Conservation (phyloP, 2,888 invertebrate genomes). For the Protonemura montana region DNA sequence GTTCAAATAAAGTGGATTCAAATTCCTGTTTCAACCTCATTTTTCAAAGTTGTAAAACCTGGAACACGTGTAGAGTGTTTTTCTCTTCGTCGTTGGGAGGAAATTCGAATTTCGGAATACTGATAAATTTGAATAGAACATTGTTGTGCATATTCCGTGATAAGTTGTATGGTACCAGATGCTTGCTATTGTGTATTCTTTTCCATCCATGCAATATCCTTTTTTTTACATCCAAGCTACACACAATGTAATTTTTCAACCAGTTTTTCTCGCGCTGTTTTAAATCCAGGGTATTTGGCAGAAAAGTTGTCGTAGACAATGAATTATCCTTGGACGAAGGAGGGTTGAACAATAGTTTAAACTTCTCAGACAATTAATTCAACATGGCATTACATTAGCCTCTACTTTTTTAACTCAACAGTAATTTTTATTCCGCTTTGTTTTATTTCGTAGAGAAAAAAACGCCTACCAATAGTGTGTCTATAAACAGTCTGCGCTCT, state of each 20-base stretch:
- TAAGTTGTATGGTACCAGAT: neutral
- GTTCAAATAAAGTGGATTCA: neutral
- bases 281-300: neutral
- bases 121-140: constrained; percentile 2
- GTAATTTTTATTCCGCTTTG: neutral
- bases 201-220: neutral
- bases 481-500: neutral
- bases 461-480: neutral
- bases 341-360: neutral
- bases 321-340: neutral
- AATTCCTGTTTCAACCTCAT: neutral
- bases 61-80: neutral
- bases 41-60: neutral
- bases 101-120: neutral
- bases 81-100: neutral
- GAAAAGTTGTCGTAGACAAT: neutral
- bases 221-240: neutral
- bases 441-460: neutral
- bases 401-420: neutral
- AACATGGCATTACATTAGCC: neutral
- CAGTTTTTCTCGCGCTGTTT: neutral
- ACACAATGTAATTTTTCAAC: neutral
- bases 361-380: neutral
- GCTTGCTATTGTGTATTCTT: neutral
- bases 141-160: neutral